A percentile compares a stretch with the other conserved stretches of the same genome.
phyloP scores from a whole-genome alignment of 2,888 invertebrate genomes.

The Malthinus seriepunctatus region DNA sequence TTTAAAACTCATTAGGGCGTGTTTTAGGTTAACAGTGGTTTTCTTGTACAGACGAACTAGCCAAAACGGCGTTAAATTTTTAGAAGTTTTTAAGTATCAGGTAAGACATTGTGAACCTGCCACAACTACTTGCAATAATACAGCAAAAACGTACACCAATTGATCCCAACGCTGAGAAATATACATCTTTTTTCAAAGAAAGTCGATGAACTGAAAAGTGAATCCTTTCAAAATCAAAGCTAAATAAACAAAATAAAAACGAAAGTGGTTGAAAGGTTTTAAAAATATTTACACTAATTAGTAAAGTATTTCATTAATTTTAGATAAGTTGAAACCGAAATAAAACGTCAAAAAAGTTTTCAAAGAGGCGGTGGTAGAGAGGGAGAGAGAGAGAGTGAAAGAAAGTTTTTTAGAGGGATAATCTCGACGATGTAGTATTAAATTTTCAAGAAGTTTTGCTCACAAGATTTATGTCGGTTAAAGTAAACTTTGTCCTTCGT shows the following conservation, averaged over 20 bases:
- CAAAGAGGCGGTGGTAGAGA: not conserved
- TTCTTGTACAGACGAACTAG: too few relatives aligned
- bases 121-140: too few relatives aligned
- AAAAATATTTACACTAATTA: conserved; percentile 6
- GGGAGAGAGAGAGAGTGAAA: too few relatives aligned
- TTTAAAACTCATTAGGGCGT: too few relatives aligned
- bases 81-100: too few relatives aligned
- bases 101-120: too few relatives aligned
- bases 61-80: too few relatives aligned
- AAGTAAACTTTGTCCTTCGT: conserved; percentile 18
- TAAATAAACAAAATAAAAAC: not conserved
- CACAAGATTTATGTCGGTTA: conserved; percentile 17
- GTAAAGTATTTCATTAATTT: conserved; percentile 5
- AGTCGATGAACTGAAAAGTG: too few relatives aligned
- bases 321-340: not conserved
- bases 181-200: too few relatives aligned
- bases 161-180: too few relatives aligned
- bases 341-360: conserved; percentile 4
- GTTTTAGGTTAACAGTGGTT: too few relatives aligned
- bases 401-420: conserved; percentile 3
- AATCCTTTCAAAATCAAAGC: not conserved
- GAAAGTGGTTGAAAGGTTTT: not conserved
- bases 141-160: too few relatives aligned
- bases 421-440: conserved; percentile 15
- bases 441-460: conserved; percentile 18